A percentile compares a stretch with the other conserved stretches of the same genome.
These are phyloP conservation scores for Dilophus febrilis DNA, from an alignment of 2,888 invertebrate genomes.

Conservation along the genomic window DNA sequence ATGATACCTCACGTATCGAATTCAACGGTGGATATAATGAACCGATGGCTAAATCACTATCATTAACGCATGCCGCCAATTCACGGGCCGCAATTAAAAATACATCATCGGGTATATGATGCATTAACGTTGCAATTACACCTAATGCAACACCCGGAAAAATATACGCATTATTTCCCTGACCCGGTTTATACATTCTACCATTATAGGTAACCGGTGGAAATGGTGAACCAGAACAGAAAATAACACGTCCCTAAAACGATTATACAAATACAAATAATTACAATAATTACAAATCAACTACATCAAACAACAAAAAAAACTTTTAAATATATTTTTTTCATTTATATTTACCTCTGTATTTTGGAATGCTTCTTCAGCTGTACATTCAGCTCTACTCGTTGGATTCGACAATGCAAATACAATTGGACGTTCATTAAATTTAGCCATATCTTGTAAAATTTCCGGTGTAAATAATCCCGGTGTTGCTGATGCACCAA, in stretches of 20 bases:
- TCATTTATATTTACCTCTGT: constrained; percentile 64
- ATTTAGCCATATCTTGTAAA: constrained; percentile 66
- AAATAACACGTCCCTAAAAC: constrained; percentile 73
- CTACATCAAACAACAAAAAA: constrained; percentile 1
- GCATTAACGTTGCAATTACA: constrained; percentile 77
- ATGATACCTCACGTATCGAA: constrained; percentile 71
- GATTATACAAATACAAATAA: background rate
- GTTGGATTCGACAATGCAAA: constrained; percentile 98
- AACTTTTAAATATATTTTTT: constrained; percentile 2
- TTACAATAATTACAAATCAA: background rate
- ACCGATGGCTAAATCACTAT: constrained; percentile 65
- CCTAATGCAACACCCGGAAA: constrained; percentile 90
- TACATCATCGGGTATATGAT: constrained; percentile 84
- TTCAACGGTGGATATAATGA: constrained; percentile 84
- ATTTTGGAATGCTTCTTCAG: constrained; percentile 79
- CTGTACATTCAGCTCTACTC: constrained; percentile 94
- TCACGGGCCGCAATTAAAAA: constrained; percentile 92
- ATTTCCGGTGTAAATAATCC: constrained; percentile 84
- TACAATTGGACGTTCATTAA: constrained; percentile 78
- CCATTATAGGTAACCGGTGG: constrained; percentile 64
- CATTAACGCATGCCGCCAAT: constrained; percentile 61
- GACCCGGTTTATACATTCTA: constrained; percentile 75
- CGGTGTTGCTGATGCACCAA: constrained; percentile 81
- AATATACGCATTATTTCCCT: constrained; percentile 96
- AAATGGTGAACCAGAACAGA: constrained; percentile 94